Percentiles rank a stretch among this genome's conserved stretches.
Conservation (phyloP, 2,888 invertebrate species). For the Augiades crinisus region DNA sequence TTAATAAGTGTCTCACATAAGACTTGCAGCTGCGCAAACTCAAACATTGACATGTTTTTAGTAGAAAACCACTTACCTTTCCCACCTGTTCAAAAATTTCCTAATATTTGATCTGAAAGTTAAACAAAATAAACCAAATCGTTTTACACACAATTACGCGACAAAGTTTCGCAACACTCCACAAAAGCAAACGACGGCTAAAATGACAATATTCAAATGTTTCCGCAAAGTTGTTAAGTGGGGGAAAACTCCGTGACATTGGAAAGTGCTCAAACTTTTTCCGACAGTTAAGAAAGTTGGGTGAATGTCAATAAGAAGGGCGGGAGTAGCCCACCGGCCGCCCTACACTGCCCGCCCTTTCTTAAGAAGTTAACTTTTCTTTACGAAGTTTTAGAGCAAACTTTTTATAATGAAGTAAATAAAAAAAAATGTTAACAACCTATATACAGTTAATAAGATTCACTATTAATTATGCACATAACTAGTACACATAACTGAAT, state of each 20-base stretch:
- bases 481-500: too few species aligned
- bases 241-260: slow-evolving; percentile 62
- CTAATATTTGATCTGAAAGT: neutral
- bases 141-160: slow-evolving; percentile 4
- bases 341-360: slow-evolving; percentile 57
- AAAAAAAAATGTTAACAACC: too few species aligned
- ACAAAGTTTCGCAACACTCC: slow-evolving; percentile 9
- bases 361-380: slow-evolving; percentile 30
- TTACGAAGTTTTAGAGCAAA: neutral
- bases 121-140: neutral
- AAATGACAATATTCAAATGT: slow-evolving; percentile 33
- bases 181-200: slow-evolving; percentile 18
- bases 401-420: too few species aligned
- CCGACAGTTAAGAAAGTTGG: slow-evolving; percentile 58
- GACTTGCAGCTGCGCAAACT: too few species aligned
- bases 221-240: slow-evolving; percentile 45
- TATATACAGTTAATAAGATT: too few species aligned
- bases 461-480: too few species aligned
- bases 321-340: slow-evolving; percentile 64
- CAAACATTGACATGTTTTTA: too few species aligned
- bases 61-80: too few species aligned
- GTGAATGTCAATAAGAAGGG: slow-evolving; percentile 72
- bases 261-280: slow-evolving; percentile 69
- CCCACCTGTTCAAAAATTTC: too few species aligned
- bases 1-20: too few species aligned